Base-by-base conservation (phyloP, 2,888 invertebrate species). In the Ditula angustiorana region DNA sequence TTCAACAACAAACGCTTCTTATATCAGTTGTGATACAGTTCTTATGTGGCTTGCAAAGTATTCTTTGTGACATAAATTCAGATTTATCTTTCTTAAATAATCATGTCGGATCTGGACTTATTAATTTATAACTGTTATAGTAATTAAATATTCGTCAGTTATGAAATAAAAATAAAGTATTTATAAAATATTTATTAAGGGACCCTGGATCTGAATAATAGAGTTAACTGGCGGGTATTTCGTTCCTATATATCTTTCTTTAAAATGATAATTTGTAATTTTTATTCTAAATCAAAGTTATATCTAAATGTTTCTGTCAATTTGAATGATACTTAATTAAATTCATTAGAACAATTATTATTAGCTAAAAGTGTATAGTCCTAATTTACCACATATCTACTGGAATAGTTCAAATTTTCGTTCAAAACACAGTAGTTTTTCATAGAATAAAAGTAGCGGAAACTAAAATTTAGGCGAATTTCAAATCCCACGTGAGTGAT, bases 321-420 rank as follows among this genome's bases (percentile, higher is more conserved):
- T 83, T 84, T 82, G 49, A 68, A 76, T 49, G 76, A 79, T 79
- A 82, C 77, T 82, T 79, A 82, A 73, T 47, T 69, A 55, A 58
- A 64, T 60, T 57, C 37, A 26, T 60, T 52, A 57, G 50, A 21
- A 35, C 24, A 61, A 56, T 52, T 61, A 24, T 50, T 56, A 57
- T 13, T 53, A 53, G 24, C 56, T 47, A 35, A 61, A 49, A 21
- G 16, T 50, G 41, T 58, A 63, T 66, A 57, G 60, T 59, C 56
- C 67, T 67, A 61, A 47, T 50, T 70, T 71, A 64, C 61, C 60
- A 73, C 74, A 73, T 70, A 73, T 70, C 71, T 63, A 37, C 63
- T 53, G 67, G 57, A 49, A 67, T 78, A 81, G 78, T 81, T 78
- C 77, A 81, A 80, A 78, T 78, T 71, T 74, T 61, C 69, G 72